Percentiles rank a stretch among this genome's conserved stretches.
Conservation (phyloP, 2,113 vertebrate species). For the Alosa alosa region DNA sequence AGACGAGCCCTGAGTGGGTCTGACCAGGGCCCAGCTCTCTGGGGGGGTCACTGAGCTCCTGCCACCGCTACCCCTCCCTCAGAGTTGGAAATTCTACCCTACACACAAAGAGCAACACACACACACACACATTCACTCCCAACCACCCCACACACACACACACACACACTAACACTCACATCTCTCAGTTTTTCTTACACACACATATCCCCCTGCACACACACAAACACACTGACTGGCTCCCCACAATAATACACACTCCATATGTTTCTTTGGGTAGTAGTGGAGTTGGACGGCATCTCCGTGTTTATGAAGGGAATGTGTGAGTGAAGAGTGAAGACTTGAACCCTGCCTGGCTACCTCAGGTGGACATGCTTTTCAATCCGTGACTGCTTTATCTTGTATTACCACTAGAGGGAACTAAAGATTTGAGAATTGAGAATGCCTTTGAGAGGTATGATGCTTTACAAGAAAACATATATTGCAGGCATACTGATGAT, state of each 20-base stretch:
- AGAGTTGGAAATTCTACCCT: background rate
- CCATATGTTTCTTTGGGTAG: background rate
- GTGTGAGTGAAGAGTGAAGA: background rate
- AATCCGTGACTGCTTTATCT: background rate
- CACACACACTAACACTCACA: background rate
- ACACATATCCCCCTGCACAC: no score
- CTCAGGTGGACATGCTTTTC: background rate
- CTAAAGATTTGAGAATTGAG: background rate
- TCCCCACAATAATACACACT: background rate
- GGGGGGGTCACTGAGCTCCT: background rate
- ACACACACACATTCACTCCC: background rate
- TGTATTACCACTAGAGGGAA: slow-evolving; percentile 17
- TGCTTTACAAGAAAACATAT: no score
- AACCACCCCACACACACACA: background rate
- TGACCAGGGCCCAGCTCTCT: background rate
- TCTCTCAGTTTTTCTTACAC: no score
- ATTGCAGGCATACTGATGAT: no score
- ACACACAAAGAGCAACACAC: background rate
- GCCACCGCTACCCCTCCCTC: background rate
- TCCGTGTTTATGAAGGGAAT: no score
- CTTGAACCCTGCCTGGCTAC: background rate
- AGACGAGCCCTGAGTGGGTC: slow-evolving; percentile 5
- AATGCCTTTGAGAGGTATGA: no score
- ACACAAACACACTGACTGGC: no score
- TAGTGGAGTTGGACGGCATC: background rate